These are phyloP conservation scores for Bovichtus diacanthus DNA, from an alignment of 2,797 vertebrate genomes.

Conservation along the genomic window DNA sequence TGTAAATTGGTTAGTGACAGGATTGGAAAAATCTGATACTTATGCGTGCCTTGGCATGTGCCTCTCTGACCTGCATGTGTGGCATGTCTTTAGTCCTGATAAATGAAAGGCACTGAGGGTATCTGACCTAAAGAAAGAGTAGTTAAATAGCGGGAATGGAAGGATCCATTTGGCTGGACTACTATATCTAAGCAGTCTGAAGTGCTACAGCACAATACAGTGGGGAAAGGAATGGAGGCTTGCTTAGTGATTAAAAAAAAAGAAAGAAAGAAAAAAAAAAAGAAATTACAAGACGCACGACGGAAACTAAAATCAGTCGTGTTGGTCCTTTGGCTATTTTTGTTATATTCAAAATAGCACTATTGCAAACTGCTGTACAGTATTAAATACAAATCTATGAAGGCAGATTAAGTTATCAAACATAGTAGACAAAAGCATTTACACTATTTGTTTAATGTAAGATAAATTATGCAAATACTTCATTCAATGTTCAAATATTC, in stretches of 20 bases:
- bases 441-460: not conserved
- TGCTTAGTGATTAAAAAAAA: slow-evolving; percentile 52
- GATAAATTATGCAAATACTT: slow-evolving; percentile 5
- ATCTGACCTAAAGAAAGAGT: slow-evolving; percentile 8
- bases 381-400: not conserved
- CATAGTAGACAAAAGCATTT: not conserved
- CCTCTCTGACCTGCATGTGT: slow-evolving; percentile 1
- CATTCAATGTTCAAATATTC: slow-evolving; percentile 3
- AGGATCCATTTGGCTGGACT: not conserved
- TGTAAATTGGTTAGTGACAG: slow-evolving; percentile 12
- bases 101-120: slow-evolving; percentile 12
- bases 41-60: slow-evolving; percentile 28
- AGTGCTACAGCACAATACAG: not conserved
- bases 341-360: not conserved
- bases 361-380: not conserved
- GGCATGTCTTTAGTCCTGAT: not conserved
- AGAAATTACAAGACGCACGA: not conserved
- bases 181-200: not conserved
- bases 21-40: slow-evolving; percentile 19
- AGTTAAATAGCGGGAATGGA: not conserved
- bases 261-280: slow-evolving; percentile 28
- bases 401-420: not conserved
- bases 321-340: not conserved
- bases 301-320: not conserved
- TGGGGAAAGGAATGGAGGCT: slow-evolving; percentile 30